phyloP scores from a whole-genome alignment of 2,888 invertebrate species.

The Coecobrya sp. region DNA sequence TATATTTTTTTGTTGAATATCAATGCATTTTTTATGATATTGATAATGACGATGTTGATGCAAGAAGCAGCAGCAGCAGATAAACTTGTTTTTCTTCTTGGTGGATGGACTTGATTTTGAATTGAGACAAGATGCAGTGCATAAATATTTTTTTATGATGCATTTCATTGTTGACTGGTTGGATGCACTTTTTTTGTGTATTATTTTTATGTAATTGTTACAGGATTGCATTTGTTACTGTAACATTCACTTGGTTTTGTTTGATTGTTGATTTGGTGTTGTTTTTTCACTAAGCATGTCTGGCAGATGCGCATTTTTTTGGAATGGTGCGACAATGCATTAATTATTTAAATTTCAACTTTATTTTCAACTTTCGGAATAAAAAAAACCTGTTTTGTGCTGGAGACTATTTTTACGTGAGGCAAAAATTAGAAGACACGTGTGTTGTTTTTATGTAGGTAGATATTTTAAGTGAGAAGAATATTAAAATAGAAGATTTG shows the following conservation, averaged over 20 bases:
- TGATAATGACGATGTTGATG: neutral
- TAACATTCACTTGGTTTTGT: neutral
- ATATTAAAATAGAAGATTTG: no score
- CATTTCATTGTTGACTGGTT: conserved; percentile 9
- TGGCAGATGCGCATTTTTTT: neutral
- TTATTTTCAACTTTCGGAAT: neutral
- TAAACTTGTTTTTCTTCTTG: conserved; percentile 22
- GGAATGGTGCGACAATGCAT: neutral
- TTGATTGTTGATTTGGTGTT: neutral
- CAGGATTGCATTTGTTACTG: neutral
- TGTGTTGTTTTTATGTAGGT: no score
- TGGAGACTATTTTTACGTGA: neutral
- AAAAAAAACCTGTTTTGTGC: neutral
- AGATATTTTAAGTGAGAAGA: no score
- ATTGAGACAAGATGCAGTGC: conserved; percentile 12
- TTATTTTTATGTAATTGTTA: conserved; percentile 31
- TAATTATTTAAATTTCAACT: neutral
- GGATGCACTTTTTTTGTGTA: neutral
- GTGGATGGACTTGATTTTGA: conserved; percentile 43
- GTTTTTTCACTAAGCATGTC: neutral
- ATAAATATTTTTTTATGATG: conserved; percentile 4
- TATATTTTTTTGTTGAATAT: neutral
- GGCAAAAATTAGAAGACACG: no score
- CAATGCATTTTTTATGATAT: conserved; percentile 4
- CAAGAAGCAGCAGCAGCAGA: neutral